A percentile compares a stretch with the other conserved stretches of the same genome.
These are phyloP conservation scores for Heliconius sara DNA, from an alignment of 2,888 invertebrate genomes.

Conservation along the genomic window DNA sequence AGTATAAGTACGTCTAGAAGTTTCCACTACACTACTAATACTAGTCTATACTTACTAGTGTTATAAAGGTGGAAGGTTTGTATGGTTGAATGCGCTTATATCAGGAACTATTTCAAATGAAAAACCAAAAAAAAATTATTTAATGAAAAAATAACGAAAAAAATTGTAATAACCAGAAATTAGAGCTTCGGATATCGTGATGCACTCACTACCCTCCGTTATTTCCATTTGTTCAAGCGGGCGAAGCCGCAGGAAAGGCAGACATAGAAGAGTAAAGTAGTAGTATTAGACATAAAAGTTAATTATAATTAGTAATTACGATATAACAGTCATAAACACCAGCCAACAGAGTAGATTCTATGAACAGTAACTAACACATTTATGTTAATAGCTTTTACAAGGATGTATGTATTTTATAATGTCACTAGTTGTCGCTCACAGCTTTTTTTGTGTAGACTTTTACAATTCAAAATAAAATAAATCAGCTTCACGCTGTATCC, in stretches of 20 bases:
- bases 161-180: no score
- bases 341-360: neutral
- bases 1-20: neutral
- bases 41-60: neutral
- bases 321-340: neutral
- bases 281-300: neutral
- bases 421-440: neutral
- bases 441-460: neutral
- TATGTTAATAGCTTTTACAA: conserved; percentile 17
- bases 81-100: neutral
- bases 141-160: neutral
- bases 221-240: neutral
- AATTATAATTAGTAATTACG: conserved; percentile 1
- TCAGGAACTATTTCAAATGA: neutral
- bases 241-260: neutral
- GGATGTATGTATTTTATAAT: neutral
- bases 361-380: conserved; percentile 19
- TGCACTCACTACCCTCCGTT: no score
- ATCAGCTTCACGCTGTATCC: no score
- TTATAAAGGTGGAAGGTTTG: neutral
- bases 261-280: no score
- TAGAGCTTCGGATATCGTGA: no score
- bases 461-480: no score
- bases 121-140: no score
- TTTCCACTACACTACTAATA: neutral